Percentiles rank a stretch among this genome's conserved stretches.
Conservation (phyloP, 2,113 vertebrate species). For the Cyanistes caeruleus region DNA sequence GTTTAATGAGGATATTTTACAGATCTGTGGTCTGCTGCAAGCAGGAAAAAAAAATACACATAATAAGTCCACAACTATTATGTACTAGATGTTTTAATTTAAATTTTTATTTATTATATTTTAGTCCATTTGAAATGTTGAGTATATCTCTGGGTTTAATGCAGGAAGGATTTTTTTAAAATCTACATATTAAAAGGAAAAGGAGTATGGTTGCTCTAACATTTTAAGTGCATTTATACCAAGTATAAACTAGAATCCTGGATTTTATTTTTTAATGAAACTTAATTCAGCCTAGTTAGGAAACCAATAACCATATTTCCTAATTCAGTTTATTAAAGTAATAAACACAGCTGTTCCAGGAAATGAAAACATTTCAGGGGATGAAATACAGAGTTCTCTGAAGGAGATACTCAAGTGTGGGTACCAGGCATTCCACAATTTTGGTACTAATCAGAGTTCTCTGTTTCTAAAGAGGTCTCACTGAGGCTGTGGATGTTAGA, state of each 20-base stretch:
- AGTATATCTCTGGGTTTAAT: background rate
- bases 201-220: background rate
- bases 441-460: background rate
- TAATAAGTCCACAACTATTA: background rate
- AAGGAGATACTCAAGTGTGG: background rate
- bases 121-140: background rate
- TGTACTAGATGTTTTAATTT: slow-evolving; percentile 40
- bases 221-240: slow-evolving; percentile 28
- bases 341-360: slow-evolving; percentile 54
- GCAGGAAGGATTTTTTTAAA: background rate
- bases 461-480: background rate
- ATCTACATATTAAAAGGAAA: background rate
- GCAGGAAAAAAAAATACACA: background rate
- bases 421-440: background rate
- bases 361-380: slow-evolving; percentile 40
- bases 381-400: slow-evolving; percentile 17
- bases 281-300: slow-evolving; percentile 48
- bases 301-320: slow-evolving; percentile 47
- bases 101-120: slow-evolving; percentile 39
- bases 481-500: background rate
- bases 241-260: background rate
- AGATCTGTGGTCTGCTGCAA: background rate
- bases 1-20: background rate
- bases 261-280: slow-evolving; percentile 57
- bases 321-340: slow-evolving; percentile 63